These are phyloP conservation scores for Harpagifer antarcticus DNA, from an alignment of 2,797 vertebrate species.

Conservation along the genomic window DNA sequence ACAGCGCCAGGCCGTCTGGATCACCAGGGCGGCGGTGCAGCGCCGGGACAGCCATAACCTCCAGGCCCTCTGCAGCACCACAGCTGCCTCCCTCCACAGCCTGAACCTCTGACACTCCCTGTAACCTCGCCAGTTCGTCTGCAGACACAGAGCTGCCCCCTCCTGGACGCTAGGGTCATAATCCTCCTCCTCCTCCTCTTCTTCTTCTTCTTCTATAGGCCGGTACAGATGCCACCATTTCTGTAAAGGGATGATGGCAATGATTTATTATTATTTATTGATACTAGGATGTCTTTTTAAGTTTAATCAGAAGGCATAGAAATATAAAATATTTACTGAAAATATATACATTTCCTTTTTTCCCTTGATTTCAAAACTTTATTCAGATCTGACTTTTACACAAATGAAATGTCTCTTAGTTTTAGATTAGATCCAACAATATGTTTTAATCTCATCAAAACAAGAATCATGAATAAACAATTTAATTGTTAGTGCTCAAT, in stretches of 20 bases:
- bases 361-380: not conserved
- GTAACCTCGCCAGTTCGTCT: conserved; percentile 91
- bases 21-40: conserved; percentile 84
- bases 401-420: not conserved
- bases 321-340: too few species aligned
- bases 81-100: conserved; percentile 85
- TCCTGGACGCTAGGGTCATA: conserved; percentile 70
- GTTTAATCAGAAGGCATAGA: too few species aligned
- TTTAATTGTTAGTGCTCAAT: not conserved
- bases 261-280: not conserved
- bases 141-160: conserved; percentile 87
- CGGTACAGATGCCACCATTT: conserved; percentile 89
- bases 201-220: conserved; percentile 70
- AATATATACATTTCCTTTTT: too few species aligned
- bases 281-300: not conserved
- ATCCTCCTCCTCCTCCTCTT: conserved; percentile 47
- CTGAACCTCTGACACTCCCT: conserved; percentile 84
- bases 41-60: conserved; percentile 75
- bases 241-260: conserved; percentile 69
- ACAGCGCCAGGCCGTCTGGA: conserved; percentile 92
- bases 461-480: not conserved
- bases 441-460: not conserved
- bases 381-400: not conserved
- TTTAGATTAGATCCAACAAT: not conserved
- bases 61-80: conserved; percentile 91